Evolutionary conservation across 1,140 invertebrate genomes (phyloP), one percentile per base, ranked within the genome.

Genomic region (Ptiloglossa arizonensis): DNA sequence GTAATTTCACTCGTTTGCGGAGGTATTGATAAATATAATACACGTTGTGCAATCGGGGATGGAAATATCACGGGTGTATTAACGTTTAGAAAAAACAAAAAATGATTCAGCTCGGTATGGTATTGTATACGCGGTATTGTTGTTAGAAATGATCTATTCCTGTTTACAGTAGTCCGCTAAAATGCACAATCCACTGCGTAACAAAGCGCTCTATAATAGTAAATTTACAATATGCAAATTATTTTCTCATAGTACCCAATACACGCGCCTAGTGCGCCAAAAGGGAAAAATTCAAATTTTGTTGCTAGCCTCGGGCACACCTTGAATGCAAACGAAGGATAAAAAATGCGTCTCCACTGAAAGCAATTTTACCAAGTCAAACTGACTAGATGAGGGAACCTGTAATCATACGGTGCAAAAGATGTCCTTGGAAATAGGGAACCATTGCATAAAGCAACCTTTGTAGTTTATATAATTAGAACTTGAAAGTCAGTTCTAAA

Each of bases 291-390:
- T 76, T 69, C 8, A 76, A 50, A 76, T 69, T 76, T 76, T 27
- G 19, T 41, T 69, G 52, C 32, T 13, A 69, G 38, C 41, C 66
- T 44, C 50, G 38, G 35, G 60, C 48, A 48, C 17, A n/a, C 44
- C 32, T 60, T 22, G 41, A 32, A 17, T 38, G 66, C 66, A 57
- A 76, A 69, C 32, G 73, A 59, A 59, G 54, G 44, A 60, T 76
- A 57, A 76, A 69, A 76, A 69, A 69, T 48, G 56, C 56, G 52
- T 48, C 52, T 59, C 38, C 22, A 5, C 52, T 75, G 24, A 57
- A 38, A 59, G 64, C 52, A 75, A 48, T 69, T 75, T 75, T 75
- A 68, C 64, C 66, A 76, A 76, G 73, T 76, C 73, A 76, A 76
- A 76, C 54, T 59, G 66, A 27, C 29, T 69, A 68, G 64, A 75